These are phyloP conservation scores for Papilio machaon DNA, from an alignment of 1,140 invertebrate species.

Conservation along the genomic window DNA sequence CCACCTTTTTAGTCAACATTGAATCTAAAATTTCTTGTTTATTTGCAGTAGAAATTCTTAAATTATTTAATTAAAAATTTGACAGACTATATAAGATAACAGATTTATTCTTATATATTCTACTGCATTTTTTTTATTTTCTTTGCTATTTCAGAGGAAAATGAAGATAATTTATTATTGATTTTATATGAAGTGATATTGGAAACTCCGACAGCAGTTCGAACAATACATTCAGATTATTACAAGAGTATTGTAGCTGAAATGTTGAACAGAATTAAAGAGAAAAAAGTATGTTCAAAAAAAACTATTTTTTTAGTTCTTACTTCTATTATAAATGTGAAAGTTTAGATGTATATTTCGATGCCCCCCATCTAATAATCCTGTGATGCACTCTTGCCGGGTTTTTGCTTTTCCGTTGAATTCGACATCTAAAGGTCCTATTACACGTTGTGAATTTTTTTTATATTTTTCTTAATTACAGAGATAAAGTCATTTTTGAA, in stretches of 20 bases:
- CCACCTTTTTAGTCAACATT: no score
- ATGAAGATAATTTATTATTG: constrained; percentile 41
- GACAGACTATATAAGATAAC: background rate
- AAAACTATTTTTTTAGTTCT: background rate
- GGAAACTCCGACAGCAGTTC: constrained; percentile 50
- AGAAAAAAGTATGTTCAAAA: constrained; percentile 43
- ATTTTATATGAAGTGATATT: constrained; percentile 51
- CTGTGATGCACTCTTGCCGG: no score
- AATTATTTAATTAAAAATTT: no score
- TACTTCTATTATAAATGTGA: background rate
- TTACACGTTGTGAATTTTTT: no score
- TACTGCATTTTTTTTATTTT: background rate
- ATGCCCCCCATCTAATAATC: no score
- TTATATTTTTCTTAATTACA: no score
- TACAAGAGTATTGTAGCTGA: constrained; percentile 44
- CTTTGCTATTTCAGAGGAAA: constrained; percentile 48
- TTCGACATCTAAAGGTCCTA: no score
- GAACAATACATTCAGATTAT: constrained; percentile 51
- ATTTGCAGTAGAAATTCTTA: no score
- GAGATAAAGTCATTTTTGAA: no score
- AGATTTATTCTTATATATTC: background rate
- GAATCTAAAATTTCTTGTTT: no score
- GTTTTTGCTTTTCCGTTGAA: no score
- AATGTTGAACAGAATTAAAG: constrained; percentile 42
- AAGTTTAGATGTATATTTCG: no score